Conservation (phyloP, 2,797 vertebrate genomes). For the Anisognathus igniventris region DNA sequence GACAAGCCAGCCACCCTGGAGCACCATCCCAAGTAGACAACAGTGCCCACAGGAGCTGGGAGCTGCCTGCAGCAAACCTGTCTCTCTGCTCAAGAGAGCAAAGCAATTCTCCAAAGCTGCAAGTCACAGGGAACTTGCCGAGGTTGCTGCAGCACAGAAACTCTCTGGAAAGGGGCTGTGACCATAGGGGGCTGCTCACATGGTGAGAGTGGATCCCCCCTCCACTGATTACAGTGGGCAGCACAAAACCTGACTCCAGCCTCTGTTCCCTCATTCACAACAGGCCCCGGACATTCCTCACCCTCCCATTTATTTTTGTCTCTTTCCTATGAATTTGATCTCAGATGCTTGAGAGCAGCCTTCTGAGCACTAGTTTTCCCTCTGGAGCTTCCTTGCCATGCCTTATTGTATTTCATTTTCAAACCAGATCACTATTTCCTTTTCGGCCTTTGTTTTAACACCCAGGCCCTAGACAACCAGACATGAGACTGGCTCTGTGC, state of each 20-base stretch:
- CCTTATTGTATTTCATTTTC: background rate
- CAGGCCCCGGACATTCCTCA: background rate
- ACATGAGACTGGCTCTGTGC: background rate
- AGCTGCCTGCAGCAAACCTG: background rate
- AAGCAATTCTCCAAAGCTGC: background rate
- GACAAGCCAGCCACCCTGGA: rapidly evolving
- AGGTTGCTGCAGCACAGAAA: background rate
- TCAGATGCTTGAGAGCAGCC: background rate
- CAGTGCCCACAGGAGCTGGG: rapidly evolving
- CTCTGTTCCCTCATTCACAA: background rate
- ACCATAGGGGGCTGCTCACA: rapidly evolving
- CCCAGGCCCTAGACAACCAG: background rate
- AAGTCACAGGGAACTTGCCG: background rate
- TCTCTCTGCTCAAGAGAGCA: background rate
- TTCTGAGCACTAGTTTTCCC: background rate
- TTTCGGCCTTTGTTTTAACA: constrained; percentile 9
- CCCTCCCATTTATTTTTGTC: background rate
- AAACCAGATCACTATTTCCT: background rate
- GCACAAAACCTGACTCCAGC: background rate
- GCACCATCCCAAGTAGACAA: background rate
- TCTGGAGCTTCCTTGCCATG: background rate
- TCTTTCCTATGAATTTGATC: background rate
- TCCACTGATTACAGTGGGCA: background rate
- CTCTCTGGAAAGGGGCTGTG: background rate
- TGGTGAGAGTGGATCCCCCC: rapidly evolving